A percentile compares a stretch with the other conserved stretches of the same genome.
phyloP scores from a whole-genome alignment of 2,113 vertebrate genomes.

The Tragulus kanchil region DNA sequence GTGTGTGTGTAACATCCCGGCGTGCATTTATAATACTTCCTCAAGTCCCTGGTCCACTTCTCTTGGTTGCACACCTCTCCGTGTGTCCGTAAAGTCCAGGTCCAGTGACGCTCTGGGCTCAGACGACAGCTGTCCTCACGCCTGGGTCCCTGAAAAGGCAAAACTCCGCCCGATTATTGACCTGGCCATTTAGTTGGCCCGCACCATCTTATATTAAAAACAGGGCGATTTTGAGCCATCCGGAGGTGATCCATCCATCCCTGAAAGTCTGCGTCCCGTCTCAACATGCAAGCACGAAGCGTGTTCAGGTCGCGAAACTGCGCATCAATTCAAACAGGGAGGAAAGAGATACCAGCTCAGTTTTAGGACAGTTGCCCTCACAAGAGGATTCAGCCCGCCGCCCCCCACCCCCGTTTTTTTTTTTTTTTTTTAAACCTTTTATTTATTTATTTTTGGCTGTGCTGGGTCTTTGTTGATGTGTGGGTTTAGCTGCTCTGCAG shows the following conservation, averaged over 20 bases:
- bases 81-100: background rate
- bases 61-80: background rate
- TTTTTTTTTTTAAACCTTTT: too few relatives aligned
- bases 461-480: too few relatives aligned
- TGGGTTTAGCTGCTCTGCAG: too few relatives aligned
- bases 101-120: background rate
- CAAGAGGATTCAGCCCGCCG: too few relatives aligned
- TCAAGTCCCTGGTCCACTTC: too few relatives aligned
- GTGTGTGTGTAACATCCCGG: too few relatives aligned
- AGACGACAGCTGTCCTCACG: background rate
- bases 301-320: background rate
- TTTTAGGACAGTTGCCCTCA: background rate
- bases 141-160: conserved; percentile 43
- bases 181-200: background rate
- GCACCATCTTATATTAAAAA: conserved; percentile 31
- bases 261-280: too few relatives aligned
- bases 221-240: accelerated
- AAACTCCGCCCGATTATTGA: conserved; percentile 25
- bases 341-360: background rate
- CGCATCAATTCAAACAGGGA: background rate
- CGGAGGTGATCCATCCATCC: accelerated
- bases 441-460: too few relatives aligned
- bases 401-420: too few relatives aligned
- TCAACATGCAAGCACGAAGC: background rate
- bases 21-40: too few relatives aligned